phyloP scores from a whole-genome alignment of 2,888 invertebrate species.

The Leptinotarsa tumamoca region DNA sequence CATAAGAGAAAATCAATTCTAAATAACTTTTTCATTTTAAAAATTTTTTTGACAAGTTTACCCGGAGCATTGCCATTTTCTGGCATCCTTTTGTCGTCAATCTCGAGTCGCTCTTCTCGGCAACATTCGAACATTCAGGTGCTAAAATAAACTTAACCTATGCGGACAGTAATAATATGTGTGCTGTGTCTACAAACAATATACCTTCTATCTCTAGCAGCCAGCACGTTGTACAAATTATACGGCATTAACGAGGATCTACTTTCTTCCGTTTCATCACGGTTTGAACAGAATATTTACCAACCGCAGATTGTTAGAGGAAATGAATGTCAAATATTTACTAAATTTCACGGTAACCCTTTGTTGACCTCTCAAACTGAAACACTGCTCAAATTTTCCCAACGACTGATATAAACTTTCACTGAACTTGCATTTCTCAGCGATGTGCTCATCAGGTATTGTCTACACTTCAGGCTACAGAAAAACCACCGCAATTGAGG shows the following conservation, averaged over 20 bases:
- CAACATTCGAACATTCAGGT: slow-evolving; percentile 54
- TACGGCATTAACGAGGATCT: slow-evolving; percentile 11
- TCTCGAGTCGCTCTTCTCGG: slow-evolving; percentile 8
- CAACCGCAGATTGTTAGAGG: background rate
- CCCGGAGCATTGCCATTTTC: slow-evolving; percentile 9
- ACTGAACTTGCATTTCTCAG: too few relatives aligned
- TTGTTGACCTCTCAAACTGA: background rate
- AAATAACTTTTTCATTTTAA: background rate
- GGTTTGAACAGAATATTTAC: slow-evolving; percentile 5
- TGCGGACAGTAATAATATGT: slow-evolving; percentile 56
- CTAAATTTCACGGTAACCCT: background rate
- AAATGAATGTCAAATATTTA: slow-evolving; percentile 16
- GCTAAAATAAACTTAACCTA: slow-evolving; percentile 66
- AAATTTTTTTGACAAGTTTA: background rate
- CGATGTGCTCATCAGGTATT: background rate
- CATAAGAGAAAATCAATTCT: background rate
- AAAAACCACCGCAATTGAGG: too few relatives aligned
- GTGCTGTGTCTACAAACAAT: slow-evolving; percentile 45
- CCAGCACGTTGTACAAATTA: slow-evolving; percentile 4
- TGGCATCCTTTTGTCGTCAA: slow-evolving; percentile 9
- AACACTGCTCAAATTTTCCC: too few relatives aligned
- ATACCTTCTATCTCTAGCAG: slow-evolving; percentile 28
- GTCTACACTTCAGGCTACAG: too few relatives aligned
- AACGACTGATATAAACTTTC: too few relatives aligned
- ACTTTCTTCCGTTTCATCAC: slow-evolving; percentile 17